A percentile compares a stretch with the other conserved stretches of the same genome.
Conservation (phyloP, 1,140 invertebrate species). For the Lutraria rhynchaena region DNA sequence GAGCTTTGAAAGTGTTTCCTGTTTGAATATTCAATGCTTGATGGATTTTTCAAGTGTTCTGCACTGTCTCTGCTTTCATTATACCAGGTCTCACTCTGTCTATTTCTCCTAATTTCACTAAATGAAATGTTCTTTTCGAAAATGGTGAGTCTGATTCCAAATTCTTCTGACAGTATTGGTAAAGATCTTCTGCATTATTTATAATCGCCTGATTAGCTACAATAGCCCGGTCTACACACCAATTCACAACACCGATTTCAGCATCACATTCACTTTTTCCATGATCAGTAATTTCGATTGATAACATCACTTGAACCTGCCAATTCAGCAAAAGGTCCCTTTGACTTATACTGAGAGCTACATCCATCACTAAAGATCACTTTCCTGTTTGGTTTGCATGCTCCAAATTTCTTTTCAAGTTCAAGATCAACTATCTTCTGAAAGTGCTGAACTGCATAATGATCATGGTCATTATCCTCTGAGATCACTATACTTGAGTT, state of each 20-base stretch:
- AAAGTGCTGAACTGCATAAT: not conserved
- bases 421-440: not conserved
- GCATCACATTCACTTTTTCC: slow-evolving; percentile 61
- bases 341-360: slow-evolving; percentile 52
- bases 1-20: slow-evolving; percentile 3
- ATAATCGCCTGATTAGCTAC: slow-evolving; percentile 35
- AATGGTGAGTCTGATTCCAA: not conserved
- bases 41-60: not conserved
- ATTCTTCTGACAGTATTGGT: slow-evolving; percentile 23
- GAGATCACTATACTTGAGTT: not conserved
- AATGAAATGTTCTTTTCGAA: not conserved
- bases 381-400: not conserved
- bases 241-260: slow-evolving; percentile 59
- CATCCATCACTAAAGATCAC: slow-evolving; percentile 38
- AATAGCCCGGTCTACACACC: slow-evolving; percentile 56
- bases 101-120: not conserved
- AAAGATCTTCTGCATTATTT: slow-evolving; percentile 59
- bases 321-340: slow-evolving; percentile 52
- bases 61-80: not conserved
- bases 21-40: not conserved
- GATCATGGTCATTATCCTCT: not conserved
- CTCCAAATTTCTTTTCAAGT: not conserved
- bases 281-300: slow-evolving; percentile 63
- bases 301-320: not conserved
- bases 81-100: not conserved